Base-by-base conservation (phyloP, 92 coral and sea anemone genomes). In the Paramuricea clavata region DNA sequence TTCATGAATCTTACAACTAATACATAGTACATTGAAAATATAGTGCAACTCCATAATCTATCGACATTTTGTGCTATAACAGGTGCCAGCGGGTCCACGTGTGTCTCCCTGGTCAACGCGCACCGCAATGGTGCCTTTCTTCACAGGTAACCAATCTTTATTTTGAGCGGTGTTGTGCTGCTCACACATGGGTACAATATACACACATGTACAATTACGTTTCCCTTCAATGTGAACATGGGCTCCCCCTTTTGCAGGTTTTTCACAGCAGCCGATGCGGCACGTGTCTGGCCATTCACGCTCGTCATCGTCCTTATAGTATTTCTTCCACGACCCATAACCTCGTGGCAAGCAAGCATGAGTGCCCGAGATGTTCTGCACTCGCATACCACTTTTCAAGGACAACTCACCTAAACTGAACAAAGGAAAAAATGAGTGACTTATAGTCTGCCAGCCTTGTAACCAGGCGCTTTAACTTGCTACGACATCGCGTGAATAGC, bases 271-370 rank as follows among this genome's bases (percentile, higher is more conserved):
- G 22, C 30, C 13, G 52, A 72, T 32, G 15, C 50, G 50, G n/a
- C 78, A 72, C 0, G 43, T 69, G 5, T 69, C 27, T 28, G 78
- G 78, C 78, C 78, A 72, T 27, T 21, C 52, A n/a, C 52, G 52
- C 0, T 35, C 54, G 8, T 3, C 15, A 22, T 72, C 78, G 0
- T 72, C 56, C 10, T 11, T 10, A 15, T 35, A 72, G 22, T n/a
- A 35, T 8, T n/a, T 35, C 41, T 35, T 72, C 56, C 78, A 72
- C 52, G 52, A 72, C 49, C 33, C 33, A 30, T 10, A 67, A 34
- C 50, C 78, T 41, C 56, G 15, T 72, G 78, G 50, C 16, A 34
- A 0, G 23, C 78, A 72, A 0, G 19, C 30, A 12, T n/a, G 50
- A 9, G 78, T 34, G 12, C 52, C 78, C 15, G 28, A 22, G 21